These are phyloP conservation scores for Pagrus major DNA, from an alignment of 2,113 vertebrate genomes.

Conservation along the genomic window DNA sequence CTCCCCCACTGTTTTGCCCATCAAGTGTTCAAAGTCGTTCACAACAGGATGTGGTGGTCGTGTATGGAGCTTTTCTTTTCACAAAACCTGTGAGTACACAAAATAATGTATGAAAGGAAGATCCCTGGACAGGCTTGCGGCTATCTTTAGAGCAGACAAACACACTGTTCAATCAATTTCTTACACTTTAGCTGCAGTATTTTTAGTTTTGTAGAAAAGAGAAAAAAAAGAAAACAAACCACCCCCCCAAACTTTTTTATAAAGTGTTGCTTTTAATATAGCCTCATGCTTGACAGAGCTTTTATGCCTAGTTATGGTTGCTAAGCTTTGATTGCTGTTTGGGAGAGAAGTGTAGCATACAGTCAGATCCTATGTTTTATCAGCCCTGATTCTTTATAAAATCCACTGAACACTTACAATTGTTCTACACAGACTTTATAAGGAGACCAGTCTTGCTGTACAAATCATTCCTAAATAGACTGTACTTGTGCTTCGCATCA, in stretches of 20 bases:
- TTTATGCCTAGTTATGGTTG: background rate
- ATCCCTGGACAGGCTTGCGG: too few relatives aligned
- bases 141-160: background rate
- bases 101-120: background rate
- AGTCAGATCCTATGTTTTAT: background rate
- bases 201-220: background rate
- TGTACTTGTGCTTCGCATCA: conserved; percentile 6
- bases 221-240: background rate
- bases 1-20: too few relatives aligned
- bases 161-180: background rate
- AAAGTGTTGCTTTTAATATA: too few relatives aligned
- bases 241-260: background rate
- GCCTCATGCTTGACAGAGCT: background rate
- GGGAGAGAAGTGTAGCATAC: background rate
- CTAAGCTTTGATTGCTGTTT: background rate
- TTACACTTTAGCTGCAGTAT: background rate
- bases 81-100: background rate
- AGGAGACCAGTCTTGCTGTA: background rate
- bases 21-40: background rate
- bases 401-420: background rate
- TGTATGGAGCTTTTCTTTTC: background rate
- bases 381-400: background rate
- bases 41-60: background rate
- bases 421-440: background rate
- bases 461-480: conserved; percentile 10